Evolutionary conservation across 2,113 vertebrate species (phyloP).

Genomic region (Parotia lawesii): DNA sequence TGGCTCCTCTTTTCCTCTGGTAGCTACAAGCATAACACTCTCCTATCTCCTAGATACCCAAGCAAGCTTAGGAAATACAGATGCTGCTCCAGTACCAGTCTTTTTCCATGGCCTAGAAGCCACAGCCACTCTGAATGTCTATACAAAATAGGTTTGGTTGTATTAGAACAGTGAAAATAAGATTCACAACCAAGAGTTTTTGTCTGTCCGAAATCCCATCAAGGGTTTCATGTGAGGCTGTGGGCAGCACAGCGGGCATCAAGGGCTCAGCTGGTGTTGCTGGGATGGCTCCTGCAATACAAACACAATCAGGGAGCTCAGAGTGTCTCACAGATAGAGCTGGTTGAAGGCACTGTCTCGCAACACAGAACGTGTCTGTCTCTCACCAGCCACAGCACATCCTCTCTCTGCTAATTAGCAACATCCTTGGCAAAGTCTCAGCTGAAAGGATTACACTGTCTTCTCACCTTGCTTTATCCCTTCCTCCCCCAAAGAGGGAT

Average conservation of each 20-base stretch:
- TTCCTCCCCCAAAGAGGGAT: neutral
- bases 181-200: neutral
- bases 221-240: neutral
- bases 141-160: neutral
- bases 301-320: neutral
- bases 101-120: neutral
- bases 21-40: neutral
- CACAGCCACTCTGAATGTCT: neutral
- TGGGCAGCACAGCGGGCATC: neutral
- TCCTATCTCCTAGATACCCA: neutral
- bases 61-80: neutral
- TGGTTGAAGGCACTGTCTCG: conserved; percentile 14
- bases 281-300: neutral
- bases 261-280: neutral
- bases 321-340: neutral
- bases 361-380: conserved; percentile 18
- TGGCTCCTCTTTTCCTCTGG: neutral
- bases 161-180: neutral
- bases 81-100: neutral
- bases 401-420: conserved; percentile 49
- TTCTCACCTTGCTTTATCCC: conserved; percentile 19
- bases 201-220: neutral
- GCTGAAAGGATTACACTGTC: conserved; percentile 38
- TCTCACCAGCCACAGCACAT: conserved; percentile 32
- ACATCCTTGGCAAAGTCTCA: neutral